Base-by-base conservation (phyloP, 2,113 vertebrate genomes). In the Lota lota region DNA sequence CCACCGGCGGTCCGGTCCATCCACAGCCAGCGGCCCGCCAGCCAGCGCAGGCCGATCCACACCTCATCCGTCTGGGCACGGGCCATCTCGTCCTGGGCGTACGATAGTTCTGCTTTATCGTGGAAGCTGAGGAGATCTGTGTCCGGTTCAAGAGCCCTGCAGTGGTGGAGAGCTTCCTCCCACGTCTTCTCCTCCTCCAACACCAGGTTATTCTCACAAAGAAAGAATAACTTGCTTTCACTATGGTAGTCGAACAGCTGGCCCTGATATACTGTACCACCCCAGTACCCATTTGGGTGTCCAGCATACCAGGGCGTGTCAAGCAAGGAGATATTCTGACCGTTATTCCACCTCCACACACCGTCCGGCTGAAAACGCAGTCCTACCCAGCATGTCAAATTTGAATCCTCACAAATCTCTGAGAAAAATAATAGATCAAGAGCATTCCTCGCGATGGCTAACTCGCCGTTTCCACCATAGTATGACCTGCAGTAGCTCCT, bases 101-200 rank as follows among this genome's bases (percentile, higher is more conserved):
- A 1, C 0, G 0, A n/a, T 21, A 22, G 6, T 15, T 57, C 18
- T 6, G 18, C 17, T n/a, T 2, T 53, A 18, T 19, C 19, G 8
- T 33, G 0, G 2, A 61, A 20, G 51, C 64, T 10, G 0, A 14
- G 18, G 15, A 73, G 28, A 33, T 33, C 28, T 33, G 28, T 6
- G 28, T 33, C 28, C 28, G 4, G 28, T 33, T 33, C 28, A 1
- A 28, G 63, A 58, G 14, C 24, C 63, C 62, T 66, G 65, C 67
- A 64, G 63, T 79, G 65, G 47, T 76, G 53, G 61, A 51, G 40
- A 58, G 64, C 72, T 18, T 74, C 78, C 54, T 74, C 60, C 69
- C 73, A 75, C 10, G 12, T 62, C 56, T 47, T 68, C 59, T 72
- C 67, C 73, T 77, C 78, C 12, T 69, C 68, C 5, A 76, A 74